Base-by-base conservation (phyloP, 2,113 vertebrate genomes). In the Oryzias celebensis region DNA sequence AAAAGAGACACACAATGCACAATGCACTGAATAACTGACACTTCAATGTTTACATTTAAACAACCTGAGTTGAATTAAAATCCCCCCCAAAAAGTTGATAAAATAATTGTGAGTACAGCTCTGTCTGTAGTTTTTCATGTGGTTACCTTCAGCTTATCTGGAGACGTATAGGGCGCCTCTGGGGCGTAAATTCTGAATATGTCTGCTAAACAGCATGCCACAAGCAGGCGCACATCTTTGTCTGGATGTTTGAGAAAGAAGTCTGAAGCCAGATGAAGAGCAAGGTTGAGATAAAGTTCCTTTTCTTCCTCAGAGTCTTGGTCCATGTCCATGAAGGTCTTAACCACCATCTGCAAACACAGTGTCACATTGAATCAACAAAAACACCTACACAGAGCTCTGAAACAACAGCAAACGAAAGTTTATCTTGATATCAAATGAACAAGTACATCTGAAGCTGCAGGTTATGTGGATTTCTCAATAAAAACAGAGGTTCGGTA, bases 241-340 rank as follows among this genome's bases (percentile, higher is more conserved):
- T 99, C 97, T 3, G 97, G 97, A 83, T 99, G 97, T 78, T 99
- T 98, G 71, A 98, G 94, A 72, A 99, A 99, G 88, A 99, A 99
- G 80, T 98, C 97, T 28, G 97, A 99, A 69, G 97, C 97, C 82
- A 99, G 92, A 83, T 99, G 97, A 71, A 99, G 93, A 45, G 97
- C 97, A 65, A 98, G 89, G 82, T 98, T 98, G 69, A 99, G 84
- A 77, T 99, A 99, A 12, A 97, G 93, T 73, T 99, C 96, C 85
- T 99, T 99, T 89, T 99, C 97, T 84, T 98, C 97, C 91, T 99
- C 97, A 1, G 97, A 98, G 78, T 99, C 97, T 85, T 99, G 97
- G 88, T 99, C 97, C 97, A 99, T 99, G 88, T 99, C 97, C 97
- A 99, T 99, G 87, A 99, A 99, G 41, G 97, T 99, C 91, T 99